A percentile compares a stretch with the other conserved stretches of the same genome.
Conservation (phyloP, 2,888 invertebrate genomes). For the Magallana nippona region DNA sequence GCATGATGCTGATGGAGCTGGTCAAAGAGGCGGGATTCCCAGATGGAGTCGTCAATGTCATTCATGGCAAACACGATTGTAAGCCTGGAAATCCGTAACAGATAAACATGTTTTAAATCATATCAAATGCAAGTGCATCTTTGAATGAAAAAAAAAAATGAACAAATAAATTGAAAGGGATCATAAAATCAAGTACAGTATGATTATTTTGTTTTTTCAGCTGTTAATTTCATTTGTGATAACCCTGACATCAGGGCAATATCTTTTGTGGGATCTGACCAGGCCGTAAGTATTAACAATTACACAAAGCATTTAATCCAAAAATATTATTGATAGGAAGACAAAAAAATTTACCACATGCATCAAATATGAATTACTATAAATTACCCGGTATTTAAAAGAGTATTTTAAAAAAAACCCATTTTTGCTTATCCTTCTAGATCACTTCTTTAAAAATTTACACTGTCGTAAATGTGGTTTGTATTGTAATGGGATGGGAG, state of each 20-base stretch:
- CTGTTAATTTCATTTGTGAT: constrained; percentile 98
- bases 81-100: constrained; percentile 41
- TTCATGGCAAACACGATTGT: constrained; percentile 94
- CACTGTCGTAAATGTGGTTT: too few species aligned
- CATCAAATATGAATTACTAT: too few species aligned
- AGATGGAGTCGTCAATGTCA: constrained; percentile 95
- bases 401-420: too few species aligned
- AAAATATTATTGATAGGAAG: too few species aligned
- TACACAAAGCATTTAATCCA: background rate
- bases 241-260: constrained; percentile 97
- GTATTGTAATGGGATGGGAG: too few species aligned
- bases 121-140: too few species aligned
- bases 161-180: background rate
- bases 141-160: too few species aligned
- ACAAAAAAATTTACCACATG: too few species aligned
- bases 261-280: constrained; percentile 98
- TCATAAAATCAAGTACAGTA: background rate
- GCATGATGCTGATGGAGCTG: constrained; percentile 95
- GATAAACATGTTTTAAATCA: background rate
- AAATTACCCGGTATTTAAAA: too few species aligned
- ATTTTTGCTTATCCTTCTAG: too few species aligned
- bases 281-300: constrained; percentile 85
- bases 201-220: constrained; percentile 72
- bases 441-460: too few species aligned
- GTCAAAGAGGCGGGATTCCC: constrained; percentile 96